Conservation (phyloP, 1,140 invertebrate genomes). For the Diploscapter pachys region DNA sequence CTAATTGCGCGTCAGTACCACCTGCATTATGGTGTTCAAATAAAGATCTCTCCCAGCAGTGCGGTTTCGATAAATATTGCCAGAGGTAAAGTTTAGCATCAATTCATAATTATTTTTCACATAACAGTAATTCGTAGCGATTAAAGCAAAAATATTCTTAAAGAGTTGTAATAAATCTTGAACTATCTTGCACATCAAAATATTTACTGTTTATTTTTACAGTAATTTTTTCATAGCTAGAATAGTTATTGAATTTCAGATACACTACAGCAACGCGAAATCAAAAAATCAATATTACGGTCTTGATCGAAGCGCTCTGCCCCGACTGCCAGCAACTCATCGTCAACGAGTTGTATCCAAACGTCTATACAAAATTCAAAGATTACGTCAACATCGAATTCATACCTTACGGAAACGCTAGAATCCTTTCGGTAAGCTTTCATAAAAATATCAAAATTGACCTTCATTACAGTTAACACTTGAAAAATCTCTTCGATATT, state of each 20-base stretch:
- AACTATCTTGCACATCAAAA: not conserved
- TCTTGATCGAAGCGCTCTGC: constrained; percentile 29
- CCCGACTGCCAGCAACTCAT: constrained; percentile 33
- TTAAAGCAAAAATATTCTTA: no score
- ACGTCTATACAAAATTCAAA: constrained; percentile 20
- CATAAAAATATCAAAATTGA: no score
- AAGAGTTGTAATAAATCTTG: no score
- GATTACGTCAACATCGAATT: constrained; percentile 27
- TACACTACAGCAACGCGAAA: constrained; percentile 12
- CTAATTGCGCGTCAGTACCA: not conserved
- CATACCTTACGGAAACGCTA: constrained; percentile 33
- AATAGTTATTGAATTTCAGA: not conserved
- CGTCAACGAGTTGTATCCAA: constrained; percentile 15
- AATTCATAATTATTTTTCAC: no score
- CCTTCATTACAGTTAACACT: not conserved
- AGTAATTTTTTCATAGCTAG: not conserved
- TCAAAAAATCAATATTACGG: constrained; percentile 24
- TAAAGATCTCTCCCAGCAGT: constrained; percentile 11
- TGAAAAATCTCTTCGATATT: not conserved
- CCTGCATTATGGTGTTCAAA: constrained; percentile 26
- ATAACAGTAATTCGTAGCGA: no score
- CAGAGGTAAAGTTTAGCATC: constrained; percentile 2
- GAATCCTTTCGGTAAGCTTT: not conserved
- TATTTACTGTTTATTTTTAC: not conserved
- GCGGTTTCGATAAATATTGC: constrained; percentile 24